These are phyloP conservation scores for Pachypsylla venusta DNA, from an alignment of 1,140 invertebrate genomes.

Conservation along the genomic window DNA sequence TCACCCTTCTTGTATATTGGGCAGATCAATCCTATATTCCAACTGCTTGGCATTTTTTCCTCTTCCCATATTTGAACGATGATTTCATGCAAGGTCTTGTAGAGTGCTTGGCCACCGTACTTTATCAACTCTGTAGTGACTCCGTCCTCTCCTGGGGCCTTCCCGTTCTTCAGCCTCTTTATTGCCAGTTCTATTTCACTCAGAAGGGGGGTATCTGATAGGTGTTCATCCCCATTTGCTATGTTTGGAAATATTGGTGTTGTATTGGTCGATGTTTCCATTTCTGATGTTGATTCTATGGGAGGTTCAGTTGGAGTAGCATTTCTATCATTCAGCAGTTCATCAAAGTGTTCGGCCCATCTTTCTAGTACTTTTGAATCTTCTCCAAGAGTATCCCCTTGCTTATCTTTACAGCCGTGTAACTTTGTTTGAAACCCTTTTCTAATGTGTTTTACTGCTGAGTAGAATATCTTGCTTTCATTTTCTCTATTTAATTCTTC, in stretches of 20 bases:
- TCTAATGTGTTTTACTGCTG: not conserved
- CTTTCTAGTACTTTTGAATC: not conserved
- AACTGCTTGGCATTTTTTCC: constrained; percentile 21
- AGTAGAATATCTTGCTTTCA: not conserved
- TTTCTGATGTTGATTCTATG: too few species aligned
- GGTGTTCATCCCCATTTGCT: not conserved
- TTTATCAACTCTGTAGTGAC: constrained; percentile 14
- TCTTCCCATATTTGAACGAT: constrained; percentile 17
- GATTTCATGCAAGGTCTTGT: not conserved
- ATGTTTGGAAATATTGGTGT: not conserved
- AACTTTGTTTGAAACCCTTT: not conserved
- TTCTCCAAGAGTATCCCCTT: not conserved
- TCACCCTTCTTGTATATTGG: constrained; percentile 25
- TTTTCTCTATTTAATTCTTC: not conserved
- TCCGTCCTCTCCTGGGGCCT: constrained; percentile 11
- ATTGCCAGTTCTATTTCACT: not conserved
- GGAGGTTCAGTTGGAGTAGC: too few species aligned
- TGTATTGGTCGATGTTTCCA: too few species aligned
- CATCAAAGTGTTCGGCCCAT: not conserved
- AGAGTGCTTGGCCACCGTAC: constrained; percentile 1
- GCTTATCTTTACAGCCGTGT: not conserved
- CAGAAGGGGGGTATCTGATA: not conserved
- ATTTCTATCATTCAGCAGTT: not conserved
- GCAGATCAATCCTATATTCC: constrained; percentile 19
- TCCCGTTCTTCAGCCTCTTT: constrained; percentile 5